Base-by-base conservation (phyloP, 2,113 vertebrate species). In the Taurulus bubalis region DNA sequence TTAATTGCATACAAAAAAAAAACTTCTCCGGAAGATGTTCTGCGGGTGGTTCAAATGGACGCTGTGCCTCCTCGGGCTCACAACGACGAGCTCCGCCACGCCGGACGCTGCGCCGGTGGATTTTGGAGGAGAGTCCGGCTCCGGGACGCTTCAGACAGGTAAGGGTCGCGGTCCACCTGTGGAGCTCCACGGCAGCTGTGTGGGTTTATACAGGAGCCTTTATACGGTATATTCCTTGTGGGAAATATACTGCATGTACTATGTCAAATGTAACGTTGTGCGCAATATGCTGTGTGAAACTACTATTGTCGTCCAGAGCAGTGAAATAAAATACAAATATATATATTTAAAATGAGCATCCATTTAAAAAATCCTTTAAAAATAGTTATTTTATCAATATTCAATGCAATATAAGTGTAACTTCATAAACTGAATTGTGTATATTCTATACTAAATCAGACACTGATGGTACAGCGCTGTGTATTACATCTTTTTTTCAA, bases 141-240 rank as follows among this genome's bases (percentile, higher is more conserved):
- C 94, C 6, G 95, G 94, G 66, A 92, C 90, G 87, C 82, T 89
- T 55, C 75, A 60, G 3, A 55, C 92, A 85, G 93, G 94, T 95
- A 93, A 86, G 83, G 77, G 8, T n/a, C 24, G 20, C 4, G 26
- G 0, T 1, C 22, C 78, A 77, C 71, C 75, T 72, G 85, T 10
- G 49, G 51, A 70, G 53, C 32, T 32, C 40, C 24, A 3, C 12
- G 0, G n/a, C 59, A 1, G 8, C 16, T 47, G 14, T 16, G 15
- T 8, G 28, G 58, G 30, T 11, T 47, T 11, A 5, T 42, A n/a
- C 49, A 51, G 49, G 18, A 9, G 49, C 49, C 47, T 2, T 22
- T 18, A 36, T 3, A 3, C 2, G 34, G 20, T 49, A 8, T 45
- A 3, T 15, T 47, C 10, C 36, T 30, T 30, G 8, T 56, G 16